Percentiles rank a stretch among this genome's conserved stretches.
Evolutionary conservation across 1,140 invertebrate species (phyloP).

Genomic region (Listronotus oregonensis): DNA sequence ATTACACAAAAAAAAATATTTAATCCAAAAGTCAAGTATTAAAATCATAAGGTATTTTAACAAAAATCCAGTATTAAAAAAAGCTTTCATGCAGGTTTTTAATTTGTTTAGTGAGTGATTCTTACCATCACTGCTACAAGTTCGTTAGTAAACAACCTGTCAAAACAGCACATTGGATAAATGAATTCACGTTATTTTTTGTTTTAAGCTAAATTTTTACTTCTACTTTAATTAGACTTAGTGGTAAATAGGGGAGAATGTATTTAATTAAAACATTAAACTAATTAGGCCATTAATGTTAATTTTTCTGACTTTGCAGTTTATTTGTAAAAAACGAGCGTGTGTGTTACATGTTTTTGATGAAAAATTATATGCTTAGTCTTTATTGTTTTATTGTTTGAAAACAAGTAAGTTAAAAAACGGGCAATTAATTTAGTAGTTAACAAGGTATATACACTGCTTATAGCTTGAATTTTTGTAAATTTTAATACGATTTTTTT

Average conservation of each 20-base stretch:
- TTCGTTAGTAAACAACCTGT: constrained; percentile 16
- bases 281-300: constrained; percentile 28
- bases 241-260: constrained; percentile 24
- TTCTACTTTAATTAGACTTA: constrained; percentile 32
- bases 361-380: constrained; percentile 23
- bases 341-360: constrained; percentile 12
- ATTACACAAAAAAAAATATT: too few relatives aligned
- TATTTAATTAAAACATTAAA: constrained; percentile 36
- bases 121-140: constrained; percentile 17
- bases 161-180: constrained; percentile 11
- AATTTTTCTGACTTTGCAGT: constrained; percentile 29
- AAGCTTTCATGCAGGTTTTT: too few relatives aligned
- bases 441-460: constrained; percentile 1
- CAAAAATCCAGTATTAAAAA: too few relatives aligned
- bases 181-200: constrained; percentile 8
- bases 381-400: constrained; percentile 30
- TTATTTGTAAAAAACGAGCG: constrained; percentile 22
- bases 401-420: not conserved
- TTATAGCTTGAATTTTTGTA: too few relatives aligned
- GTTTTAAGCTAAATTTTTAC: constrained; percentile 16
- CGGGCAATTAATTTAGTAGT: constrained; percentile 4
- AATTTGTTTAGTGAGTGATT: constrained; percentile 6
- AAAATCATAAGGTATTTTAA: too few relatives aligned
- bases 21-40: too few relatives aligned
- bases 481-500: too few relatives aligned